Percentiles rank a stretch among this genome's conserved stretches.
phyloP scores from a whole-genome alignment of 1,140 invertebrate species.

The Drosophila nasuta region DNA sequence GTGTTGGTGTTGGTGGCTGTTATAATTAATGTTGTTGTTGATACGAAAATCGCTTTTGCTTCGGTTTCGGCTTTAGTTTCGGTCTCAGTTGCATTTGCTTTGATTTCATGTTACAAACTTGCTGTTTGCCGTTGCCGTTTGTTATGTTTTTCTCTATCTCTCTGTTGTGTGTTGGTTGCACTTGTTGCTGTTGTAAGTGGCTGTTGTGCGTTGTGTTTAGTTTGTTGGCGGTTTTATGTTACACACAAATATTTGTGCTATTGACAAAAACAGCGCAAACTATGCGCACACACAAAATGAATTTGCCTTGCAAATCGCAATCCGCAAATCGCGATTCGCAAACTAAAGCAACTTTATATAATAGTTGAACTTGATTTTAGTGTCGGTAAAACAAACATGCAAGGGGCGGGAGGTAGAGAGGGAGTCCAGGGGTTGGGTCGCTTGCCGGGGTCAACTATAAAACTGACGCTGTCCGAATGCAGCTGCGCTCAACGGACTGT shows the following conservation, averaged over 20 bases:
- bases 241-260: slow-evolving; percentile 77
- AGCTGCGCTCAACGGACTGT: slow-evolving; percentile 65
- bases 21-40: slow-evolving; percentile 83
- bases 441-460: slow-evolving; percentile 45
- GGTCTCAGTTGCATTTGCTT: slow-evolving; percentile 48
- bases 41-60: slow-evolving; percentile 66
- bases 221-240: slow-evolving; percentile 76
- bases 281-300: slow-evolving; percentile 40
- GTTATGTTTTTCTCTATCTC: neutral
- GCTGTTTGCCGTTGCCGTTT: slow-evolving; percentile 13
- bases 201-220: slow-evolving; percentile 5
- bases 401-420: slow-evolving; percentile 17
- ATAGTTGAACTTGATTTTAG: slow-evolving; percentile 79
- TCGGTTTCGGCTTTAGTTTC: slow-evolving; percentile 52
- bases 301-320: slow-evolving; percentile 76
- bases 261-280: slow-evolving; percentile 63
- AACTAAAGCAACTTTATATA: slow-evolving; percentile 44
- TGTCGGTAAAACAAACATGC: slow-evolving; percentile 73
- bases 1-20: slow-evolving; percentile 47
- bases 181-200: slow-evolving; percentile 32
- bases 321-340: slow-evolving; percentile 39
- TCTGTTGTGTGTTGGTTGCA: slow-evolving; percentile 46
- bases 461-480: slow-evolving; percentile 67
- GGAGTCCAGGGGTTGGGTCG: slow-evolving; percentile 32
- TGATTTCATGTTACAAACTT: slow-evolving; percentile 62